Base-by-base conservation (phyloP, 2,113 vertebrate species). In the Oreochromis tanganicae region DNA sequence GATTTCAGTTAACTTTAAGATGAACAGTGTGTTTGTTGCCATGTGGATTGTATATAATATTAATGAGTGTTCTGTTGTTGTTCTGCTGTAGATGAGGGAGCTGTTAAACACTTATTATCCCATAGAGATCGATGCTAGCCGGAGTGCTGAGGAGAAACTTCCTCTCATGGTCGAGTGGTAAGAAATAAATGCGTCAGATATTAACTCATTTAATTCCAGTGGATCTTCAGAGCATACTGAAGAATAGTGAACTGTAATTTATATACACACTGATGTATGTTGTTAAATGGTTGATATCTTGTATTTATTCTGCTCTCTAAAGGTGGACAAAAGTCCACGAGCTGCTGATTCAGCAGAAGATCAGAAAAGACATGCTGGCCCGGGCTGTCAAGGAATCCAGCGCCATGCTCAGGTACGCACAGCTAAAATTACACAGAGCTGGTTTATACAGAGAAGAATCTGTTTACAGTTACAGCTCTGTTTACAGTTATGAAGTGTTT, bases 91-190 rank as follows among this genome's bases (percentile, higher is more conserved):
- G 98, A 95, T 98, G 41, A 94, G 92, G 19, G 93, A 95, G 1
- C 96, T 98, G 66, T 91, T 97, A 55, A 95, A 97, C 83, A 93
- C 95, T 63, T 98, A 98, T 90, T 98, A 98, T 78, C 98, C 98
- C 38, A 97, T 98, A 59, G 98, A 98, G 91, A 98, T 98, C 0
- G 97, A 98, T 88, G 96, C 97, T 0, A 80, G 95, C 32, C 95
- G 91, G 55, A 96, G 93, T 27, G 29, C 92, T 81, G 95, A 97
- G 19, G 97, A 98, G 92, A 98, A 98, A 81, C 3, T 95, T 10
- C 97, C 97, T 6, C 91, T 97, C 24, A 98, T 98, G 98, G 96
- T 98, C 36, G 97, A 98, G 80, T 98, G 97, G 98, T 98, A 86
- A 96, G 97, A 81, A 56, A 34, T 14, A 11, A 63, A 84, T 6